These are phyloP conservation scores for Pterois miles DNA, from an alignment of 2,797 vertebrate genomes.

Conservation along the genomic window DNA sequence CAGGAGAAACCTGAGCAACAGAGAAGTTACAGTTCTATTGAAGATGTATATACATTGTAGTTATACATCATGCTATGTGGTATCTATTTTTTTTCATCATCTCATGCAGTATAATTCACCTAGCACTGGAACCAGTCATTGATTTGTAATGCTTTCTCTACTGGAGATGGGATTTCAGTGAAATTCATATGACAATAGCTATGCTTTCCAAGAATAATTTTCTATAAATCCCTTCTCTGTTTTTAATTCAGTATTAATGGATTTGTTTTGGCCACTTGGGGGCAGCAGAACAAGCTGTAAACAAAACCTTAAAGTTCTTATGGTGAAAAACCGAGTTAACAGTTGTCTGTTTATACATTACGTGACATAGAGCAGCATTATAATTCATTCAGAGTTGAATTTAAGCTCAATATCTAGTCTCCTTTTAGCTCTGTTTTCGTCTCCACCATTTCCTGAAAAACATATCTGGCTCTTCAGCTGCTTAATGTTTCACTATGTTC, in stretches of 20 bases:
- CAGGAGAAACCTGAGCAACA: conserved; percentile 18
- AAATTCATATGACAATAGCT: neutral
- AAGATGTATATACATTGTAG: conserved; percentile 7
- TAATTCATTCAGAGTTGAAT: too few species aligned
- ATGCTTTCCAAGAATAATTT: neutral
- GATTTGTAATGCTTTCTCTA: conserved; percentile 5
- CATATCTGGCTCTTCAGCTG: neutral
- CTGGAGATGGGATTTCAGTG: neutral
- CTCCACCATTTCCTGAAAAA: neutral
- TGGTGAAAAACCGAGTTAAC: too few species aligned
- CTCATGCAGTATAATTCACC: neutral
- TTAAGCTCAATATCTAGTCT: too few species aligned
- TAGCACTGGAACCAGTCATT: neutral
- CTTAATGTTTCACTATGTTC: neutral
- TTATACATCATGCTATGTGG: neutral
- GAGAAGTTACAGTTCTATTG: neutral
- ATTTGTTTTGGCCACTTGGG: too few species aligned
- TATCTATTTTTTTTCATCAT: neutral
- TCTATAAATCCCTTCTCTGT: neutral
- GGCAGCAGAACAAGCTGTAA: too few species aligned
- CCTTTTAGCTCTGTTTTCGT: neutral
- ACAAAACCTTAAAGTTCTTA: too few species aligned
- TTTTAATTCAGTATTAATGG: neutral
- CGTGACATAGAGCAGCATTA: too few species aligned
- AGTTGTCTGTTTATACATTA: too few species aligned